Evolutionary conservation across 2,888 invertebrate species (phyloP).

Genomic region (Epistrophe eligans): DNA sequence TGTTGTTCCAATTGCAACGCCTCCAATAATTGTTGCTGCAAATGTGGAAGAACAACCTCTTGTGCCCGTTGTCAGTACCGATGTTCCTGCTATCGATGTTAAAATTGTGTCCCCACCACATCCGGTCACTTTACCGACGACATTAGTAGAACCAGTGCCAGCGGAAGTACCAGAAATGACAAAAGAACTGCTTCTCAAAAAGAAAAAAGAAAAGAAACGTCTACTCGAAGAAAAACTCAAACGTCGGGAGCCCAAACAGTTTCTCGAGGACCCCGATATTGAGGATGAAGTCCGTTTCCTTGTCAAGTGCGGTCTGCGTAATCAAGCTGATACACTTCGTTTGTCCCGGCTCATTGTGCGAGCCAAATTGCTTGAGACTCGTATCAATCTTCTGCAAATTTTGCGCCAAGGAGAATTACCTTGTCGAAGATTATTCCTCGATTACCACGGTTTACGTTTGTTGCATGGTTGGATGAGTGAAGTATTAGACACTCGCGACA

Average conservation of each 20-base stretch:
- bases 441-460: conserved; percentile 95
- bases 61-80: neutral
- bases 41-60: conserved; percentile 20
- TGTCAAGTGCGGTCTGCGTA: conserved; percentile 91
- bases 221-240: conserved; percentile 58
- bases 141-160: neutral
- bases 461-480: conserved; percentile 97
- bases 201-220: conserved; percentile 79
- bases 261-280: conserved; percentile 88
- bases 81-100: conserved; percentile 22
- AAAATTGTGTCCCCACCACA: neutral
- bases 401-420: conserved; percentile 92
- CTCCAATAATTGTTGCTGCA: conserved; percentile 11
- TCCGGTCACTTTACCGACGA: neutral
- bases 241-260: conserved; percentile 80
- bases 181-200: conserved; percentile 24
- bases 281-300: conserved; percentile 95
- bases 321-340: conserved; percentile 94
- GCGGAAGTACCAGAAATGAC: neutral
- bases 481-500: conserved; percentile 78
- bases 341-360: conserved; percentile 96
- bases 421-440: conserved; percentile 93
- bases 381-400: conserved; percentile 90
- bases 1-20: conserved; percentile 10
- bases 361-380: conserved; percentile 91